phyloP scores from a whole-genome alignment of 2,888 invertebrate species.

The Apocheima hispidaria region DNA sequence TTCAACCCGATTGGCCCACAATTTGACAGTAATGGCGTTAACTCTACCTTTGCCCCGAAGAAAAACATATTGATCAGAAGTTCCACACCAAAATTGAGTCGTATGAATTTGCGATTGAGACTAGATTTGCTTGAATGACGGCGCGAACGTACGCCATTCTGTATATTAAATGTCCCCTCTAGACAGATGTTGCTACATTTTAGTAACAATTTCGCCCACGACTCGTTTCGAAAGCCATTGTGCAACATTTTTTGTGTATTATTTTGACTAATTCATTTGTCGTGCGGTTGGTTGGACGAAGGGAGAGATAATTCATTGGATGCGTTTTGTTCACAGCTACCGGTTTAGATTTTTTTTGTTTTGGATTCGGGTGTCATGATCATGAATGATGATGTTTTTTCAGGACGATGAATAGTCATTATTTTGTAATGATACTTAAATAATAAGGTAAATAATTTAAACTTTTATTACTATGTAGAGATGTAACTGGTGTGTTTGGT shows the following conservation, averaged over 20 bases:
- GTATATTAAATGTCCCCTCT: conserved; percentile 62
- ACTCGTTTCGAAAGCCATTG: conserved; percentile 77
- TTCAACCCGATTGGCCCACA: conserved; percentile 78
- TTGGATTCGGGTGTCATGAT: conserved; percentile 28
- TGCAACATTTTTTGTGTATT: conserved; percentile 77
- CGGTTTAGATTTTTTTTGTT: conserved; percentile 57
- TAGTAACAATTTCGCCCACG: conserved; percentile 85
- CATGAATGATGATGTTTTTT: conserved; percentile 16
- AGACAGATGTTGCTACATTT: conserved; percentile 85
- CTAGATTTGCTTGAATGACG: conserved; percentile 18
- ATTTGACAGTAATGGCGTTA: conserved; percentile 86
- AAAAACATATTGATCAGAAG: conserved; percentile 40
- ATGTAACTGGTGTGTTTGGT: too few relatives aligned
- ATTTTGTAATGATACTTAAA: conserved; percentile 6
- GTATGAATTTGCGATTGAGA: background rate
- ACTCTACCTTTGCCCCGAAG: conserved; percentile 53
- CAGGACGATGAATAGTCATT: conserved; percentile 4
- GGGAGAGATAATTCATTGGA: conserved; percentile 77
- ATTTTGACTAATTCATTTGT: conserved; percentile 84
- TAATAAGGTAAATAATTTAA: background rate
- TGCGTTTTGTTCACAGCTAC: conserved; percentile 73
- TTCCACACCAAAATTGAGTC: conserved; percentile 11
- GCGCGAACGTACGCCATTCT: conserved; percentile 35
- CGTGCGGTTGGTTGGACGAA: conserved; percentile 82
- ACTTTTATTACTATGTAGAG: background rate